A percentile compares a stretch with the other conserved stretches of the same genome.
Conservation (phyloP, 1,140 invertebrate genomes). For the Rhagoletis zephyria region DNA sequence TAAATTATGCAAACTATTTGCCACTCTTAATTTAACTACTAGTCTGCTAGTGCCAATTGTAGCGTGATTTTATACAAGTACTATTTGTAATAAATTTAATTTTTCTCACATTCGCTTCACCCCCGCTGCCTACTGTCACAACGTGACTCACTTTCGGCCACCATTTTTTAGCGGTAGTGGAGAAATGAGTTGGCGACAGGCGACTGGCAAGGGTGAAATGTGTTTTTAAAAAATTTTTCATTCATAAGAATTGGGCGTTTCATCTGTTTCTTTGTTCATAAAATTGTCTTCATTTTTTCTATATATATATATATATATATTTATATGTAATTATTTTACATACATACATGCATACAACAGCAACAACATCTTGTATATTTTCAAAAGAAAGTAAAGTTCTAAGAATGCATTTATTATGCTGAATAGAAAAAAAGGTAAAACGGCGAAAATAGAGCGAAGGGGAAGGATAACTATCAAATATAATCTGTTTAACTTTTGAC, state of each 20-base stretch:
- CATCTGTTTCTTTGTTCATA: slow-evolving; percentile 68
- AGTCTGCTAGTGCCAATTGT: slow-evolving; percentile 37
- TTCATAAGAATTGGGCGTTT: slow-evolving; percentile 73
- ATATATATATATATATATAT: slow-evolving; percentile 55
- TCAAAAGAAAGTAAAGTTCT: slow-evolving; percentile 26
- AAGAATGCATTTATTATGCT: no score
- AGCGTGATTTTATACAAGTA: neutral
- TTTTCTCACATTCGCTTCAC: slow-evolving; percentile 1
- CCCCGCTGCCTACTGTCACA: neutral
- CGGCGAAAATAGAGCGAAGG: no score
- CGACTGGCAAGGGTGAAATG: slow-evolving; percentile 7
- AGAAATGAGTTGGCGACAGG: neutral
- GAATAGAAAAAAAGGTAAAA: neutral
- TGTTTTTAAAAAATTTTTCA: slow-evolving; percentile 59
- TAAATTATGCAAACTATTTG: slow-evolving; percentile 18
- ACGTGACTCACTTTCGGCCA: neutral
- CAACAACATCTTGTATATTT: slow-evolving; percentile 39
- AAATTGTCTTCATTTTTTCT: slow-evolving; percentile 58
- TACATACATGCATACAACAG: slow-evolving; percentile 35
- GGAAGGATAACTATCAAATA: no score
- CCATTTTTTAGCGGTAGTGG: neutral
- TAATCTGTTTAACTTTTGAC: no score
- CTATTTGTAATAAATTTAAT: slow-evolving; percentile 8
- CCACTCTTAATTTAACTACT: slow-evolving; percentile 59
- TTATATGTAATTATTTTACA: slow-evolving; percentile 28